Percentiles rank a stretch among this genome's conserved stretches.
phyloP scores from a whole-genome alignment of 2,113 vertebrate genomes.

The Gymnogyps californianus region DNA sequence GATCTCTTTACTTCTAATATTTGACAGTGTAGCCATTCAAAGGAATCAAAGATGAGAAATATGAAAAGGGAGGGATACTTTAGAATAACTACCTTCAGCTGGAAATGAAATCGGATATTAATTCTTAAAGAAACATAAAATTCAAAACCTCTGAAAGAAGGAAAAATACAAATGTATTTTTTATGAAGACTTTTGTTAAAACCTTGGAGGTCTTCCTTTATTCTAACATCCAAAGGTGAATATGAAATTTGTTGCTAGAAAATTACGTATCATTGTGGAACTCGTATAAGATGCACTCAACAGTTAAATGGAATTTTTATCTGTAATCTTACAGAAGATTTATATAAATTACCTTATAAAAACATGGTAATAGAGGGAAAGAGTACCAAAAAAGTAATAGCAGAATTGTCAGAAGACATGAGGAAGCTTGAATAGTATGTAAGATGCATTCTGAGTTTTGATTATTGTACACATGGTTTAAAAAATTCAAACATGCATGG shows the following conservation, averaged over 20 bases:
- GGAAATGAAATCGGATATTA: conserved; percentile 5
- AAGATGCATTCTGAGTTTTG: neutral
- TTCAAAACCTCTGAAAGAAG: neutral
- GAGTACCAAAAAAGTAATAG: conserved; percentile 20
- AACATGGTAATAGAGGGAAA: conserved; percentile 10
- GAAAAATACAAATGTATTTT: neutral
- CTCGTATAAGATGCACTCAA: conserved; percentile 23
- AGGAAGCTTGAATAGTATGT: neutral
- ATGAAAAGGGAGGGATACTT: neutral
- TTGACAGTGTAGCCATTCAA: neutral
- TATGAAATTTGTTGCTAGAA: conserved; percentile 33
- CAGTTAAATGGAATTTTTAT: conserved; percentile 59
- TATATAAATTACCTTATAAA: conserved; percentile 52
- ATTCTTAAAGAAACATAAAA: conserved; percentile 20
- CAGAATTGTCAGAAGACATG: neutral
- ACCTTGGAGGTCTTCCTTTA: conserved; percentile 20
- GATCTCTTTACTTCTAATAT: neutral
- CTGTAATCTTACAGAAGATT: conserved; percentile 43
- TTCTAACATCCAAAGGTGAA: conserved; percentile 19
- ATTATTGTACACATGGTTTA: neutral
- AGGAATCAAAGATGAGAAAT: conserved; percentile 8
- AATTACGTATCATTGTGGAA: conserved; percentile 40
- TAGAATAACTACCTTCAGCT: neutral
- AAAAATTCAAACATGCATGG: neutral
- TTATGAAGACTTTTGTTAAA: conserved; percentile 6